These are phyloP conservation scores for Hyphantria cunea DNA, from an alignment of 1,140 invertebrate genomes.

Conservation along the genomic window DNA sequence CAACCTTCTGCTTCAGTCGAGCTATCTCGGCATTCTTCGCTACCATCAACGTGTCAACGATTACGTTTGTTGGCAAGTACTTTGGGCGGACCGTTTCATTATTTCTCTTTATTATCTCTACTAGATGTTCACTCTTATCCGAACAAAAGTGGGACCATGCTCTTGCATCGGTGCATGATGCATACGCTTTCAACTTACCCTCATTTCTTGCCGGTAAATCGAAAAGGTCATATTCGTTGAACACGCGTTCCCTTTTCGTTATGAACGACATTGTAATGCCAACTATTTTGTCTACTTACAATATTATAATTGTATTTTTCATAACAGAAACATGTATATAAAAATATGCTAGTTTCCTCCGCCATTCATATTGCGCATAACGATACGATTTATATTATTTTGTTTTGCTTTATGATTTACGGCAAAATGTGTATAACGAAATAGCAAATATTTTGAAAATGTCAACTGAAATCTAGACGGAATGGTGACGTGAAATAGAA, in stretches of 20 bases:
- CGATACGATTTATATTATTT: conserved; percentile 46
- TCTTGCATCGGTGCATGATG: conserved; percentile 73
- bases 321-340: conserved; percentile 47
- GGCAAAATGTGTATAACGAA: conserved; percentile 59
- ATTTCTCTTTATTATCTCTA: conserved; percentile 73
- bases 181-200: conserved; percentile 71
- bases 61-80: conserved; percentile 75
- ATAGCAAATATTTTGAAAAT: conserved; percentile 68
- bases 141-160: conserved; percentile 74
- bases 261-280: conserved; percentile 68
- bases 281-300: conserved; percentile 40
- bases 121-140: conserved; percentile 69
- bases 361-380: conserved; percentile 58
- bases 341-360: conserved; percentile 47
- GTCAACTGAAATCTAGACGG: conserved; percentile 65
- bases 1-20: conserved; percentile 72
- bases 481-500: conserved; percentile 59
- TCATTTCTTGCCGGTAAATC: conserved; percentile 70
- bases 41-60: conserved; percentile 75
- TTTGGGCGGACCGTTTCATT: conserved; percentile 64
- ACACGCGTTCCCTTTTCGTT: conserved; percentile 73
- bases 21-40: conserved; percentile 76
- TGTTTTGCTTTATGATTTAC: conserved; percentile 44
- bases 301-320: conserved; percentile 46
- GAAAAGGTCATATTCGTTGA: conserved; percentile 65